These are phyloP conservation scores for Nomada fabriciana DNA, from an alignment of 2,888 invertebrate genomes.

Conservation along the genomic window DNA sequence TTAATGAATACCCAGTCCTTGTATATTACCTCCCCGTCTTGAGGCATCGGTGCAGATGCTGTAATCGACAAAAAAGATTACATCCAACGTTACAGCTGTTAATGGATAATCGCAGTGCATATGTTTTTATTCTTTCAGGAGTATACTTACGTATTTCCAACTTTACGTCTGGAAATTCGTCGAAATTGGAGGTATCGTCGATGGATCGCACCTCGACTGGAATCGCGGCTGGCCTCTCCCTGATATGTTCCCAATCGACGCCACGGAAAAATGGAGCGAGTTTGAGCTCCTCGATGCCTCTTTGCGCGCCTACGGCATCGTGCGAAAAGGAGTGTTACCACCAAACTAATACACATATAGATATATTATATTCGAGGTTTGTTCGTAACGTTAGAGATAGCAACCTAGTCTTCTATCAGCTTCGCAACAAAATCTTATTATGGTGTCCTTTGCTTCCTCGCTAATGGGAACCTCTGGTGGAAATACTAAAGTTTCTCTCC, in stretches of 20 bases:
- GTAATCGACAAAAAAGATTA: slow-evolving; percentile 76
- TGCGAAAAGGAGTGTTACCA: not conserved
- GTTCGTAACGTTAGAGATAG: not conserved
- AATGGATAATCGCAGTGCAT: no score
- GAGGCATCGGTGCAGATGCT: slow-evolving; percentile 94
- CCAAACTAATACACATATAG: not conserved
- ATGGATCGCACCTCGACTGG: slow-evolving; percentile 99
- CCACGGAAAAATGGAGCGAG: slow-evolving; percentile 97
- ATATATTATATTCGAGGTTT: not conserved
- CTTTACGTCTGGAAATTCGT: slow-evolving; percentile 99
- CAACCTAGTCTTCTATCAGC: slow-evolving; percentile 92
- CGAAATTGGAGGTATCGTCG: slow-evolving; percentile 99
- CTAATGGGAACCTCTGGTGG: slow-evolving; percentile 99
- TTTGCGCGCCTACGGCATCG: slow-evolving; percentile 90
- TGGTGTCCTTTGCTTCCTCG: slow-evolving; percentile 98
- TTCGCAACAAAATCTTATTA: slow-evolving; percentile 98
- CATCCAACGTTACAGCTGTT: not conserved
- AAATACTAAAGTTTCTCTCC: slow-evolving; percentile 99
- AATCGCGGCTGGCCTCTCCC: slow-evolving; percentile 99
- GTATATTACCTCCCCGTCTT: slow-evolving; percentile 95
- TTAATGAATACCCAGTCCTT: slow-evolving; percentile 99
- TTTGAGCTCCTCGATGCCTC: slow-evolving; percentile 97
- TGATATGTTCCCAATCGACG: slow-evolving; percentile 99
- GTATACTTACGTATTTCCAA: slow-evolving; percentile 97
- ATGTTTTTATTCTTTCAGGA: no score